Conservation (phyloP, 2,888 invertebrate species). For the Microctonus brassicae region DNA sequence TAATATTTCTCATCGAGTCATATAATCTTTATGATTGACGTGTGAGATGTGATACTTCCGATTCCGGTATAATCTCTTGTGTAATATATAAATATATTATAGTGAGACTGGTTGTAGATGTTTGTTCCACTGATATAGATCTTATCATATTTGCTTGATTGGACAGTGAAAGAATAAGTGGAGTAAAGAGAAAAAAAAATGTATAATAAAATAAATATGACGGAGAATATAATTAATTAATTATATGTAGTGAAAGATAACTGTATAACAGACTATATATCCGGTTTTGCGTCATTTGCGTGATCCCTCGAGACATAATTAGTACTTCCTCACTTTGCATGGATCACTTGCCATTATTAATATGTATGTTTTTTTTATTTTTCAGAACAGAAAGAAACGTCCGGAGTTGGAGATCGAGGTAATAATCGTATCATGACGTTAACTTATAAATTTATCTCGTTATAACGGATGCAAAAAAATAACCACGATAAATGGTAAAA, state of each 20-base stretch:
- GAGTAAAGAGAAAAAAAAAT: background rate
- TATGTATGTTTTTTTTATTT: background rate
- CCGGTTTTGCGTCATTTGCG: constrained; percentile 38
- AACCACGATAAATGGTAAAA: background rate
- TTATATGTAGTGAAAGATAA: constrained; percentile 11
- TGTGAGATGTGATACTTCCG: constrained; percentile 22
- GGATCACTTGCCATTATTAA: constrained; percentile 25
- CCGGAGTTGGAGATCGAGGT: background rate
- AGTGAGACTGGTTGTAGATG: background rate
- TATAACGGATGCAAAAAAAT: constrained; percentile 20
- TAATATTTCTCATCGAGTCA: background rate
- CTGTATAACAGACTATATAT: constrained; percentile 15
- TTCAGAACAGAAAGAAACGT: background rate
- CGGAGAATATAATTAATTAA: background rate
- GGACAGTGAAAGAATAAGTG: background rate
- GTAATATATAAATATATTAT: constrained; percentile 23
- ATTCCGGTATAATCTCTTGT: constrained; percentile 7
- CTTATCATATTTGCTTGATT: background rate
- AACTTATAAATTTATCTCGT: background rate
- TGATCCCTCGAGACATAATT: constrained; percentile 43
- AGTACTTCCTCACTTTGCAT: constrained; percentile 46
- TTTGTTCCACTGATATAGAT: background rate
- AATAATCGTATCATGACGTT: background rate
- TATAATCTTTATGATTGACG: constrained; percentile 14
- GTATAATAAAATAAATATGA: background rate